These are phyloP conservation scores for Drosophila affinis DNA, from an alignment of 2,888 invertebrate species.

Conservation along the genomic window DNA sequence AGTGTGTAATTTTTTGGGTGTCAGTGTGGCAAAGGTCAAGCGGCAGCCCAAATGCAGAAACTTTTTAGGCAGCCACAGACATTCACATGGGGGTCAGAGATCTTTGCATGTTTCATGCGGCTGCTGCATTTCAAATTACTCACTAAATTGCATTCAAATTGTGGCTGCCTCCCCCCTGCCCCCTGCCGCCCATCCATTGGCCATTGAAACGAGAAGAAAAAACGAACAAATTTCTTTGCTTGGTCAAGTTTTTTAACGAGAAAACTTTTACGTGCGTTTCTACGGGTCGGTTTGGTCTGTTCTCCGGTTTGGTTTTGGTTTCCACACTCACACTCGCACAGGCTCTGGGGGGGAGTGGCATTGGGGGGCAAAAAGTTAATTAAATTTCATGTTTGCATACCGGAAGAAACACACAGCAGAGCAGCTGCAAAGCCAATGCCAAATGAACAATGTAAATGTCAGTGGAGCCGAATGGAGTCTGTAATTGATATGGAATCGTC, in stretches of 20 bases:
- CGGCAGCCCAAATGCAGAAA: slow-evolving; percentile 33
- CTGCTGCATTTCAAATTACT: slow-evolving; percentile 68
- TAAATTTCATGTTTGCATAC: slow-evolving; percentile 73
- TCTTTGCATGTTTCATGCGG: slow-evolving; percentile 60
- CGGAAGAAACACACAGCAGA: slow-evolving; percentile 19
- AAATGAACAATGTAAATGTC: slow-evolving; percentile 40
- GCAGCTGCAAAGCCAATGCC: slow-evolving; percentile 4
- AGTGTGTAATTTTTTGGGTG: slow-evolving; percentile 49
- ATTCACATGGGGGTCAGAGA: slow-evolving; percentile 23
- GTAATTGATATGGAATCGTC: slow-evolving; percentile 49
- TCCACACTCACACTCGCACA: background rate
- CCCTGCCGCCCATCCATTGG: slow-evolving; percentile 13
- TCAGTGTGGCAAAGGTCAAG: slow-evolving; percentile 65
- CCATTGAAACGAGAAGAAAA: slow-evolving; percentile 55
- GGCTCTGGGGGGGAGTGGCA: background rate
- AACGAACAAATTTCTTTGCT: slow-evolving; percentile 55
- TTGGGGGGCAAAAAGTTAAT: slow-evolving; percentile 64
- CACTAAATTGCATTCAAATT: slow-evolving; percentile 77
- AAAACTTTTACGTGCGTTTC: slow-evolving; percentile 67
- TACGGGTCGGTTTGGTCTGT: slow-evolving; percentile 28
- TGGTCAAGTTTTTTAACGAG: slow-evolving; percentile 76
- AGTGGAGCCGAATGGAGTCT: slow-evolving; percentile 10
- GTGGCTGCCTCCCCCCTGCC: slow-evolving; percentile 42
- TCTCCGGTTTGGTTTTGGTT: slow-evolving; percentile 27
- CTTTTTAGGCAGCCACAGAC: slow-evolving; percentile 22